Evolutionary conservation across 2,797 vertebrate genomes (phyloP).

Genomic region (Discoglossus pictus): DNA sequence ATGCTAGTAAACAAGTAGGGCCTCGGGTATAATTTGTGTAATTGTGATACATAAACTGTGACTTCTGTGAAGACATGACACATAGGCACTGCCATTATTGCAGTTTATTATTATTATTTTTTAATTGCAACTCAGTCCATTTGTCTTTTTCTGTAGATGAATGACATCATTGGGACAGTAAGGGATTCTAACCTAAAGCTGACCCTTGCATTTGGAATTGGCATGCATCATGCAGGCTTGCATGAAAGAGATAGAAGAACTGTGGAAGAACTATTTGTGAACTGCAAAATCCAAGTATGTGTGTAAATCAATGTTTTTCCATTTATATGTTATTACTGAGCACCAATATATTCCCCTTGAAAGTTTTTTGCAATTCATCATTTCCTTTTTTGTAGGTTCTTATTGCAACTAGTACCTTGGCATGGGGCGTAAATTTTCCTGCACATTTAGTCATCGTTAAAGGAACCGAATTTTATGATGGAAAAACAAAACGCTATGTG

Average conservation of each 20-base stretch:
- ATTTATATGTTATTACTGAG: too few species aligned
- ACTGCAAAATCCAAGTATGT: conserved; percentile 96
- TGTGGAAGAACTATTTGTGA: conserved; percentile 95
- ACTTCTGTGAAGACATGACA: too few species aligned
- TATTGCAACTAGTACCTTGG: conserved; percentile 96
- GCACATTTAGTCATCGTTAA: conserved; percentile 97
- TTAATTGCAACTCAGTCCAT: not conserved
- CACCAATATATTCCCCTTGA: too few species aligned
- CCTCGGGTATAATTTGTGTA: too few species aligned
- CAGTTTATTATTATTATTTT: conserved; percentile 2
- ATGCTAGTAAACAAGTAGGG: too few species aligned
- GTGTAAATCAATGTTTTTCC: not conserved
- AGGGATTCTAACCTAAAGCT: conserved; percentile 95
- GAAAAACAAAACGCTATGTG: conserved; percentile 93
- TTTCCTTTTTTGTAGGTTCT: conserved; percentile 79
- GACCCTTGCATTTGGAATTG: conserved; percentile 95
- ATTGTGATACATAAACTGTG: too few species aligned
- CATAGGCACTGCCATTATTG: too few species aligned
- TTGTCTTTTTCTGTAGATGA: conserved; percentile 76
- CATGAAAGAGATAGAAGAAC: conserved; percentile 94
- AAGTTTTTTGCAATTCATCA: too few species aligned
- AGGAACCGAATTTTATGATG: conserved; percentile 95
- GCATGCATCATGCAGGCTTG: conserved; percentile 94
- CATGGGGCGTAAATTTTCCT: conserved; percentile 98
- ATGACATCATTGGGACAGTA: conserved; percentile 86